Percentiles rank a stretch among this genome's conserved stretches.
These are phyloP conservation scores for Epinephelus fuscoguttatus DNA, from an alignment of 2,113 vertebrate species.

Conservation along the genomic window DNA sequence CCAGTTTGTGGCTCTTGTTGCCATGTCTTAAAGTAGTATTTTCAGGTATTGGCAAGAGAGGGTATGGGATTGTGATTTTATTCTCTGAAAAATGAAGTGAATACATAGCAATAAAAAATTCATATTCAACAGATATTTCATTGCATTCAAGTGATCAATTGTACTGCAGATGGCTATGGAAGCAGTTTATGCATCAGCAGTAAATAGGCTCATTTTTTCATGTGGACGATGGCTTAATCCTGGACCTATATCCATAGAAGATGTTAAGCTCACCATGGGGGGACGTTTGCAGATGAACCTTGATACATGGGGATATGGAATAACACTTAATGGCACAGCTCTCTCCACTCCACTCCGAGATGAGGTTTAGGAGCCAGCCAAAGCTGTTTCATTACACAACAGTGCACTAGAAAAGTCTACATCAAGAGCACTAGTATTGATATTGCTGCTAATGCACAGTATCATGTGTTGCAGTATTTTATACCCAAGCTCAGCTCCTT, in stretches of 20 bases:
- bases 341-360: constrained; percentile 18
- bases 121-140: constrained; percentile 21
- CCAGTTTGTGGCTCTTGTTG: not conserved
- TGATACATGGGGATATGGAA: constrained; percentile 53
- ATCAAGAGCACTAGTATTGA: constrained; percentile 25
- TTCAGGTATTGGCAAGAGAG: not conserved
- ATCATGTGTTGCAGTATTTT: constrained; percentile 23
- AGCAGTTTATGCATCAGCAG: constrained; percentile 29
- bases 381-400: constrained; percentile 56
- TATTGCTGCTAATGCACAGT: constrained; percentile 24
- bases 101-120: constrained; percentile 3
- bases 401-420: constrained; percentile 37
- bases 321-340: constrained; percentile 43
- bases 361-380: constrained; percentile 25
- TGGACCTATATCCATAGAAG: constrained; percentile 51
- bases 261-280: constrained; percentile 44
- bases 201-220: constrained; percentile 47
- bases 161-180: constrained; percentile 30
- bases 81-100: constrained; percentile 7
- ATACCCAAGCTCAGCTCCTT: constrained; percentile 1
- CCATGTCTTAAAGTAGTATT: not conserved
- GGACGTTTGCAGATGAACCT: constrained; percentile 60
- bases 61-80: constrained; percentile 1
- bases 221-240: constrained; percentile 56
- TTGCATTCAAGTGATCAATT: constrained; percentile 23